Conservation (phyloP, 2,797 vertebrate species). For the Tangara arthus region DNA sequence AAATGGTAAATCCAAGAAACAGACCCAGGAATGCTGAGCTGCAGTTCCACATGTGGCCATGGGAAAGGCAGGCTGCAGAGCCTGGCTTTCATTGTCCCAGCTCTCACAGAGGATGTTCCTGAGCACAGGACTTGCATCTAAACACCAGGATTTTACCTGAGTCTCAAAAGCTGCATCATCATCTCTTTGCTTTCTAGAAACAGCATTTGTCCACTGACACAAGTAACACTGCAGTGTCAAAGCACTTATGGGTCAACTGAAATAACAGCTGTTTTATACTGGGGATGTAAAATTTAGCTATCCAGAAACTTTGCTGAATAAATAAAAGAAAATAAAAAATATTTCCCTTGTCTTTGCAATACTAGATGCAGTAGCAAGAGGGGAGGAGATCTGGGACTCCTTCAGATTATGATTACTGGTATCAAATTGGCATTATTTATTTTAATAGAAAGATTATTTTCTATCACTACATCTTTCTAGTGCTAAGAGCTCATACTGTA, state of each 20-base stretch:
- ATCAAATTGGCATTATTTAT: neutral
- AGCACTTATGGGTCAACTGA: neutral
- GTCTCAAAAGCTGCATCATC: neutral
- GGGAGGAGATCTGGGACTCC: neutral
- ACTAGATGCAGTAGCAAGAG: neutral
- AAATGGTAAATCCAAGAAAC: neutral
- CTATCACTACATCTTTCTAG: neutral
- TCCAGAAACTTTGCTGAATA: neutral
- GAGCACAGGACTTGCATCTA: neutral
- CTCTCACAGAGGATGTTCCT: neutral
- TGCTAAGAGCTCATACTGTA: neutral
- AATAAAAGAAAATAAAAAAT: neutral
- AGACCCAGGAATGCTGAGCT: fast-evolving
- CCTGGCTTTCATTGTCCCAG: neutral
- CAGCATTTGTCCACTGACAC: neutral
- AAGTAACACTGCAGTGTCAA: neutral
- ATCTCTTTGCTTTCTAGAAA: neutral
- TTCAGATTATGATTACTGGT: neutral
- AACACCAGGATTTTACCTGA: neutral
- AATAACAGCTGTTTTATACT: neutral
- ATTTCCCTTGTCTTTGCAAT: neutral
- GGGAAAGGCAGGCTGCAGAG: neutral
- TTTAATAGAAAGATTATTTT: neutral
- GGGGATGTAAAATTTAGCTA: neutral
- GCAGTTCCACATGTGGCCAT: neutral